A percentile compares a stretch with the other conserved stretches of the same genome.
phyloP scores from a whole-genome alignment of 1,140 invertebrate genomes.

The Drosophila takahashii region DNA sequence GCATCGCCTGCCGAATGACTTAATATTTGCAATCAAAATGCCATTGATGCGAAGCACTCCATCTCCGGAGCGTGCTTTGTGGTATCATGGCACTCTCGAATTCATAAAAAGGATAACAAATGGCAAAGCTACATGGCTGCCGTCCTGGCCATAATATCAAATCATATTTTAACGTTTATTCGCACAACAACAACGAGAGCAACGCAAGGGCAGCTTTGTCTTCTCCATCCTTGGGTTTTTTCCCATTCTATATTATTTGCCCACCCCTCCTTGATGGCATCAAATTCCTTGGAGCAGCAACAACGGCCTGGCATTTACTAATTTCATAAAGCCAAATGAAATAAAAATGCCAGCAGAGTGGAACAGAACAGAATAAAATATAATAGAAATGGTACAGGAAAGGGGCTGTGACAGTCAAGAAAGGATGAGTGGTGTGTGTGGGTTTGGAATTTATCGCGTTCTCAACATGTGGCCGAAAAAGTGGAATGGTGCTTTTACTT shows the following conservation, averaged over 20 bases:
- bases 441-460: slow-evolving; percentile 61
- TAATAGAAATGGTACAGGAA: slow-evolving; percentile 1
- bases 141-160: slow-evolving; percentile 70
- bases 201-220: slow-evolving; percentile 6
- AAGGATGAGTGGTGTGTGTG: slow-evolving; percentile 23
- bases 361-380: not conserved
- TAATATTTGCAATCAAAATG: slow-evolving; percentile 76
- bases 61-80: slow-evolving; percentile 43
- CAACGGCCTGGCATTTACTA: slow-evolving; percentile 58
- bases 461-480: slow-evolving; percentile 17
- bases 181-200: slow-evolving; percentile 26
- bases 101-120: slow-evolving; percentile 75
- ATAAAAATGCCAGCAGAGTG: slow-evolving; percentile 61
- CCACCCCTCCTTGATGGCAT: slow-evolving; percentile 6
- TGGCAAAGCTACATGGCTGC: slow-evolving; percentile 69
- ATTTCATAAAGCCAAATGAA: slow-evolving; percentile 77
- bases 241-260: slow-evolving; percentile 18
- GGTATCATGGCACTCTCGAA: slow-evolving; percentile 59
- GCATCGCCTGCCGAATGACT: slow-evolving; percentile 28
- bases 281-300: slow-evolving; percentile 54
- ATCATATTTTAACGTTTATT: slow-evolving; percentile 74
- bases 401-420: slow-evolving; percentile 10
- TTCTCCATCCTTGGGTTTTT: slow-evolving; percentile 11
- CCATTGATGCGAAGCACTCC: slow-evolving; percentile 65
- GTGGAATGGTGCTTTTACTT: not conserved